Base-by-base conservation (phyloP, 2,113 vertebrate species). In the Bambusicola thoracicus region DNA sequence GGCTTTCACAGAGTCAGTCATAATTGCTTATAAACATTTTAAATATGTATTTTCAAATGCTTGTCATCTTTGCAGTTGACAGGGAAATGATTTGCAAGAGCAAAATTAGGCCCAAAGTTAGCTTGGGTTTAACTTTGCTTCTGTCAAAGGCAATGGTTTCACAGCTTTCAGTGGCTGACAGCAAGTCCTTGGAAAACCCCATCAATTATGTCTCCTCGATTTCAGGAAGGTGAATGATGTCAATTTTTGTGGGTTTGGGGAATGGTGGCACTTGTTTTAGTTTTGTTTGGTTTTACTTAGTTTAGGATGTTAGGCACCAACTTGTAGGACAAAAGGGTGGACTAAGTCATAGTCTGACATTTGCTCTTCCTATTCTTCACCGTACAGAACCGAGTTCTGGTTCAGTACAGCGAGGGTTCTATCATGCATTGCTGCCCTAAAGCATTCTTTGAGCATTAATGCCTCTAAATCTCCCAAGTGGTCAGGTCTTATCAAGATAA, bases 211-310 rank as follows among this genome's bases (percentile, higher is more conserved):
- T 43, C 85, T 81, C 38, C 53, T 68, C 2, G 0, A 7, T 61
- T 59, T 67, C n/a, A 75, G 53, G 18, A 66, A 2, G 11, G 40
- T 18, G 6, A 0, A 0, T 12, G 17, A 68, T 14, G 8, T 13
- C 8, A 79, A 76, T 9, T 43, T 80, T 49, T 29, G 14, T 13
- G 40, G 21, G 22, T 30, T 76, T 73, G 22, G 6, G 17, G 11
- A 4, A 8, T 11, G 6, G 7, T 25, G 30, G n/a, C 67, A 12
- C 25, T 78, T 59, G 14, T 18, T 69, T 68, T 36, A 29, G 41
- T 81, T 91, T 49, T 75, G 4, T 55, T 78, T 68, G 22, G 2
- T 48, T 94, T 92, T 81, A 68, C 16, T 61, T 62, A 46, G 44
- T 13, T 67, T n/a, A 46, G 13, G 13, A 7, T 19, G 8, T 75